Percentiles rank a stretch among this genome's conserved stretches.
phyloP scores from a whole-genome alignment of 2,888 invertebrate species.

The Hypselothyrea guttata region DNA sequence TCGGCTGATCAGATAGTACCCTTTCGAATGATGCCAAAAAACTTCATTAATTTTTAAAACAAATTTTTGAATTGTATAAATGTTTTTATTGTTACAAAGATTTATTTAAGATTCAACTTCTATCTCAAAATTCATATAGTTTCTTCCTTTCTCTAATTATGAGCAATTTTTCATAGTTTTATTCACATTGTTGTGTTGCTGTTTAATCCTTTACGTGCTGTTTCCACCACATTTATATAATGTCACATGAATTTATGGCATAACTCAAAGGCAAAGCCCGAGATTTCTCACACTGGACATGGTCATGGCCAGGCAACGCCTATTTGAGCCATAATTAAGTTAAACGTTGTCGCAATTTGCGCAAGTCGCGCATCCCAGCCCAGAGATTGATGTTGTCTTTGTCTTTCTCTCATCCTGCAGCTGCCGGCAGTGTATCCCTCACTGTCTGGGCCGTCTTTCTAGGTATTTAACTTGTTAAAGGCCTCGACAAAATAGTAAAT shows the following conservation, averaged over 20 bases:
- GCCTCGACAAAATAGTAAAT: slow-evolving; percentile 60
- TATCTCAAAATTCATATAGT: too few relatives aligned
- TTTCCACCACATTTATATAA: slow-evolving; percentile 33
- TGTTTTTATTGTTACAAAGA: too few relatives aligned
- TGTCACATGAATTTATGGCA: slow-evolving; percentile 45
- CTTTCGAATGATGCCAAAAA: too few relatives aligned
- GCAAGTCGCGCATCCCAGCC: slow-evolving; percentile 57
- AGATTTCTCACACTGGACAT: slow-evolving; percentile 52
- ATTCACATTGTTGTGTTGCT: too few relatives aligned
- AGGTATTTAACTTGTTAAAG: slow-evolving; percentile 57
- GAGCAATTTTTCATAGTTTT: too few relatives aligned
- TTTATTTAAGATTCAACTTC: too few relatives aligned
- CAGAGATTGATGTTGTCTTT: slow-evolving; percentile 73
- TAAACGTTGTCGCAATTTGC: slow-evolving; percentile 77
- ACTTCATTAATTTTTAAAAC: too few relatives aligned
- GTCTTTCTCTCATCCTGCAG: slow-evolving; percentile 23
- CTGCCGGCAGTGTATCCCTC: not conserved
- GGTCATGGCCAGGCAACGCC: slow-evolving; percentile 67
- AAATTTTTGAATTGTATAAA: too few relatives aligned
- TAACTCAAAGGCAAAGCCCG: slow-evolving; percentile 13
- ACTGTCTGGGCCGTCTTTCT: slow-evolving; percentile 14
- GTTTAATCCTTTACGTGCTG: not conserved
- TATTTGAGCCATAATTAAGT: slow-evolving; percentile 78
- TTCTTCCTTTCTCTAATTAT: too few relatives aligned
- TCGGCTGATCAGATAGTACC: too few relatives aligned